Conservation (phyloP, 2,797 vertebrate genomes). For the Emys orbicularis region DNA sequence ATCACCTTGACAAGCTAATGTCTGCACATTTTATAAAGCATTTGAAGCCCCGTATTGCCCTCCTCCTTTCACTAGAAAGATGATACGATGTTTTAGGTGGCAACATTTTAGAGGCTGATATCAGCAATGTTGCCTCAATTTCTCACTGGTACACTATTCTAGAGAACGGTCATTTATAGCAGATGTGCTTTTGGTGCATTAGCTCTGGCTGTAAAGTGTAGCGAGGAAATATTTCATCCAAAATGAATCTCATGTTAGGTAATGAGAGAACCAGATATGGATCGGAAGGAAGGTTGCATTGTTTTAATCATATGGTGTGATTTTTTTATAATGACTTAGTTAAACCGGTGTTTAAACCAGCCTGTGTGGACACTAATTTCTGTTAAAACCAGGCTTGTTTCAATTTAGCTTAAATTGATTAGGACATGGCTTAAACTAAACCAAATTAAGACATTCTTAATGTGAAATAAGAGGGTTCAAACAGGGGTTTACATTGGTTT, state of each 20-base stretch:
- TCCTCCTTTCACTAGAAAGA: neutral
- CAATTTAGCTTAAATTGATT: neutral
- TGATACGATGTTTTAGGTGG: neutral
- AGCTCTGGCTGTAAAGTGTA: neutral
- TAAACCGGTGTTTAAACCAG: neutral
- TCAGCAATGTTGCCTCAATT: neutral
- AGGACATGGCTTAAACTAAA: neutral
- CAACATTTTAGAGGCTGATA: neutral
- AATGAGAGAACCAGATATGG: neutral
- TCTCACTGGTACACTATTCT: neutral
- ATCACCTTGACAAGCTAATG: neutral
- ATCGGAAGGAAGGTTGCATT: neutral
- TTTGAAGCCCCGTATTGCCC: neutral
- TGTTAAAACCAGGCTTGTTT: neutral
- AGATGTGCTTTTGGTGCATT: neutral
- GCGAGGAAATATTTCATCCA: neutral
- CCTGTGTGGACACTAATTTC: neutral
- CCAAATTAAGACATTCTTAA: conserved; percentile 5
- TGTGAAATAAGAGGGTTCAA: neutral
- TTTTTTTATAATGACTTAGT: neutral
- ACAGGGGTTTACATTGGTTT: neutral
- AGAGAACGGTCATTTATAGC: neutral
- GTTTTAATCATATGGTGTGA: neutral
- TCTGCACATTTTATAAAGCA: neutral
- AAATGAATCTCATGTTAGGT: neutral